Evolutionary conservation across 1,140 invertebrate species (phyloP).

Genomic region (Leptinotarsa defecta): DNA sequence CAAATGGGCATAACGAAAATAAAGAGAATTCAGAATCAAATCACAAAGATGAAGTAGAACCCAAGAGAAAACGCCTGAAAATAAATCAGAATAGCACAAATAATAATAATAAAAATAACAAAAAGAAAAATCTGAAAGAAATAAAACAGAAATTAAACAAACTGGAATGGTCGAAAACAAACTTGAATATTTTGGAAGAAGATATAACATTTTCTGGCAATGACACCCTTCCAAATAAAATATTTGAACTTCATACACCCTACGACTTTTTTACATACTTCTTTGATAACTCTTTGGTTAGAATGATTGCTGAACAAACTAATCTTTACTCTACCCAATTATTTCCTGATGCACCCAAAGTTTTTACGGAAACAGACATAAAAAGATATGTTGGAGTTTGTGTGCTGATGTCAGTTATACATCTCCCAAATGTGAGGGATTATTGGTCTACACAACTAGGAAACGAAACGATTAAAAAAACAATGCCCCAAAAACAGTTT

Average conservation of each 20-base stretch:
- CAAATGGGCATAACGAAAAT: no score
- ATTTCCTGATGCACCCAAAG: constrained; percentile 13
- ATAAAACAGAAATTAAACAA: constrained; percentile 10
- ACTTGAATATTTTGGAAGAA: no score
- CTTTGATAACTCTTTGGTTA: no score
- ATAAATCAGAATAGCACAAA: not conserved
- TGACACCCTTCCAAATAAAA: no score
- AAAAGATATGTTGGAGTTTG: constrained; percentile 18
- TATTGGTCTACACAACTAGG: constrained; percentile 3
- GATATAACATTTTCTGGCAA: no score
- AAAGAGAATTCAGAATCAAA: no score
- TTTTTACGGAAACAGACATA: constrained; percentile 6
- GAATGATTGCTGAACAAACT: not conserved
- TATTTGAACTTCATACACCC: no score
- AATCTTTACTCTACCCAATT: not conserved
- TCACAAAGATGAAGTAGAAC: no score
- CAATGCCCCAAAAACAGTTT: constrained; percentile 8
- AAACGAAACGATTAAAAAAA: constrained; percentile 12
- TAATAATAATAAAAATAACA: not conserved
- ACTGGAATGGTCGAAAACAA: not conserved
- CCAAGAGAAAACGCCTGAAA: no score
- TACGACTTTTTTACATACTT: no score
- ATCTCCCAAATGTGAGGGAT: constrained; percentile 8
- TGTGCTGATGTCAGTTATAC: constrained; percentile 25
- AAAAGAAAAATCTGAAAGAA: not conserved